Evolutionary conservation across 2,113 vertebrate genomes (phyloP).

Genomic region (Poeciliopsis prolifica): DNA sequence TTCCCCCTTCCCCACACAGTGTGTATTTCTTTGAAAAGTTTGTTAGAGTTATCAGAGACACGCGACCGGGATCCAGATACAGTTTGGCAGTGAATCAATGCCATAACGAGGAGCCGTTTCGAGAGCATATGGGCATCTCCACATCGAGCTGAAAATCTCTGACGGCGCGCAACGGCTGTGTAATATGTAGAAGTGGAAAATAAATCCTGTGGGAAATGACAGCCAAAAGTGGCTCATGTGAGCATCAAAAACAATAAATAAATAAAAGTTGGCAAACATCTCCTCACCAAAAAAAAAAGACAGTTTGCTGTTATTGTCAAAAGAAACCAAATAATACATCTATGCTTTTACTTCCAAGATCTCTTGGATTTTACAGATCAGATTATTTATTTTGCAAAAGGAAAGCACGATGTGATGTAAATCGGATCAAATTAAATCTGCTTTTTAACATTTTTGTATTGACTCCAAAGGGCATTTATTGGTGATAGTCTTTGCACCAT

Average conservation of each 20-base stretch:
- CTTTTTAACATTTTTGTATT: too few relatives aligned
- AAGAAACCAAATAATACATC: neutral
- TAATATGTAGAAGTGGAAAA: slow-evolving; percentile 7
- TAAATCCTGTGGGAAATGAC: slow-evolving; percentile 3
- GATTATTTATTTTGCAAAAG: neutral
- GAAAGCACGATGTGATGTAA: neutral
- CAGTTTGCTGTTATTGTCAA: neutral
- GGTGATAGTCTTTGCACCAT: too few relatives aligned
- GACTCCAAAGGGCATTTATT: too few relatives aligned
- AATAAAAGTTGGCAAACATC: neutral
- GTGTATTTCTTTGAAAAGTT: slow-evolving; percentile 9
- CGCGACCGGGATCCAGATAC: slow-evolving; percentile 21
- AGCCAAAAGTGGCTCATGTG: neutral
- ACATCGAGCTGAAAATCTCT: slow-evolving; percentile 1
- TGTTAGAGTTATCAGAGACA: slow-evolving; percentile 6
- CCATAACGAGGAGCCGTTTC: slow-evolving; percentile 9
- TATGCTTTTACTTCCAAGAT: neutral
- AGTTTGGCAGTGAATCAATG: slow-evolving; percentile 41
- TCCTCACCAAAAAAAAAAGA: neutral
- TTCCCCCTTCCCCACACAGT: neutral
- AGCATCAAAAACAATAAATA: neutral
- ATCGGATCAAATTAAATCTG: too few relatives aligned
- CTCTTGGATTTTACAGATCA: neutral
- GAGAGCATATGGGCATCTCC: slow-evolving; percentile 1
- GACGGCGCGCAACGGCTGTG: neutral